phyloP scores from a whole-genome alignment of 35 echinoderm and acorn worm species.

The Anneissia japonica region DNA sequence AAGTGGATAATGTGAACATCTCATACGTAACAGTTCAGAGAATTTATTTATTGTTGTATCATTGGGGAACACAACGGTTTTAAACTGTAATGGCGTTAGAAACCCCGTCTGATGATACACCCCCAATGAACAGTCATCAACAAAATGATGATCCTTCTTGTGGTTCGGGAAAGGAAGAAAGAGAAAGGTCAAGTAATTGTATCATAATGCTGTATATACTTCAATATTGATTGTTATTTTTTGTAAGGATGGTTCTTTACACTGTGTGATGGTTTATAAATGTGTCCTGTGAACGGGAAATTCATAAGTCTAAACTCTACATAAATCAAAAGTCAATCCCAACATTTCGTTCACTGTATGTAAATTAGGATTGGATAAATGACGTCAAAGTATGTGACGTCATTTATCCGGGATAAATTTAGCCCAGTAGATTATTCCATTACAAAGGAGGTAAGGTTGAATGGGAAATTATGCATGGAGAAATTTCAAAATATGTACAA shows the following conservation, averaged over 20 bases:
- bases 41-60: not conserved
- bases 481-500: no score
- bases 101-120: not conserved
- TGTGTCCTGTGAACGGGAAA: not conserved
- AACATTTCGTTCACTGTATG: not conserved
- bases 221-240: not conserved
- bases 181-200: not conserved
- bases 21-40: not conserved
- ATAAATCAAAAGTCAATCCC: no score
- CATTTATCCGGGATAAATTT: not conserved
- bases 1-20: not conserved
- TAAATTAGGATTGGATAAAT: not conserved
- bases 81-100: conserved; percentile 1
- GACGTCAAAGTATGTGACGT: not conserved
- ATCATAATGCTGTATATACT: not conserved
- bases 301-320: not conserved
- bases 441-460: not conserved
- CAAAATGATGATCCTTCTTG: not conserved
- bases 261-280: not conserved
- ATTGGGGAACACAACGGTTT: not conserved
- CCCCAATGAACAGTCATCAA: conserved; percentile 1
- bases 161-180: conserved; percentile 1
- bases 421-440: not conserved
- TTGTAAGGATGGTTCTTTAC: not conserved
- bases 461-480: not conserved